Conservation (phyloP, 2,797 vertebrate species). For the Gymnothorax javanicus region DNA sequence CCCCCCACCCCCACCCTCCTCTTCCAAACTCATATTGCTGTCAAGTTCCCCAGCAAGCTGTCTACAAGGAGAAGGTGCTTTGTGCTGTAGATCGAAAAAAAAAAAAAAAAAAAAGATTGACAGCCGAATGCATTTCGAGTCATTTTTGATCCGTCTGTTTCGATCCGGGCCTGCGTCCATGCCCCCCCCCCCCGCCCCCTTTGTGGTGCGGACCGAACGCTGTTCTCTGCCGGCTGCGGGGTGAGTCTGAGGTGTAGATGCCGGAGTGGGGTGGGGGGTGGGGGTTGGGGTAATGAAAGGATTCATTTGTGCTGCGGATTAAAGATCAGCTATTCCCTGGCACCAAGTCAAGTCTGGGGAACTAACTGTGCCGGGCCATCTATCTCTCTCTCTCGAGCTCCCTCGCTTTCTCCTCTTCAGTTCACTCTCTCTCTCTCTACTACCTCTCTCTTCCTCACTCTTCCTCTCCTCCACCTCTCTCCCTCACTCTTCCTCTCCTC, state of each 20-base stretch:
- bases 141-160: neutral
- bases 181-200: no score
- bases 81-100: neutral
- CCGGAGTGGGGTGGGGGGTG: neutral
- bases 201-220: neutral
- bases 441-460: neutral
- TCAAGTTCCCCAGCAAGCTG: neutral
- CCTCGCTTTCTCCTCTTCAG: neutral
- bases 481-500: neutral
- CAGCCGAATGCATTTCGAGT: neutral
- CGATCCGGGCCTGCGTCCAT: neutral
- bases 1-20: neutral
- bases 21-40: neutral
- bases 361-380: neutral
- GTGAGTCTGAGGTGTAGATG: neutral
- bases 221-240: neutral
- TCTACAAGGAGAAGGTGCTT: neutral
- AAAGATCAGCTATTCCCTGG: neutral
- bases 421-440: neutral
- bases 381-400: neutral
- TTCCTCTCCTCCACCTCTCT: neutral
- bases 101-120: neutral
- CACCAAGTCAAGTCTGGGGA: neutral
- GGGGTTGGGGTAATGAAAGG: neutral
- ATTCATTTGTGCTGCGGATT: constrained; percentile 9